Conservation (phyloP, 2,888 invertebrate genomes). For the Clitarchus hookeri region DNA sequence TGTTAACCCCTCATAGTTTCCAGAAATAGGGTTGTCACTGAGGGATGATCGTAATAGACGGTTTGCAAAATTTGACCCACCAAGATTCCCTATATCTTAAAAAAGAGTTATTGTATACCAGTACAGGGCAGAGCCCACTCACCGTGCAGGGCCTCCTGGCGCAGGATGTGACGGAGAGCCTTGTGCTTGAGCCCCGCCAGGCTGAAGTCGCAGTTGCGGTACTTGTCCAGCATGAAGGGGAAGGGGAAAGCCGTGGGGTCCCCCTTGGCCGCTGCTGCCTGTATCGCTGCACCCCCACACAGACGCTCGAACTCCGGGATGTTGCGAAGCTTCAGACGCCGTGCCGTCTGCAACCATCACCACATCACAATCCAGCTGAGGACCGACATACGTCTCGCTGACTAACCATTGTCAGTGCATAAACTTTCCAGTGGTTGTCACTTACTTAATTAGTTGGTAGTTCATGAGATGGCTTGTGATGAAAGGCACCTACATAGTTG, state of each 20-base stretch:
- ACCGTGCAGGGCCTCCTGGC: slow-evolving; percentile 64
- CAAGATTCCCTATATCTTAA: no score
- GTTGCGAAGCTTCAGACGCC: slow-evolving; percentile 81
- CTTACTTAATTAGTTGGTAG: no score
- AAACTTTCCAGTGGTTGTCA: no score
- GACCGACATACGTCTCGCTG: no score
- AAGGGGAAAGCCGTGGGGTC: slow-evolving; percentile 69
- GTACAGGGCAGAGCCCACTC: slow-evolving; percentile 38
- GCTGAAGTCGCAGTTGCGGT: slow-evolving; percentile 87
- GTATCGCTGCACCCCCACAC: slow-evolving; percentile 86
- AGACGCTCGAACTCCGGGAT: slow-evolving; percentile 72
- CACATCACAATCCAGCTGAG: neutral
- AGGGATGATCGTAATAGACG: no score
- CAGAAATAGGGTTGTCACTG: no score
- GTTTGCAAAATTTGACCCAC: no score
- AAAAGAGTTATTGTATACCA: neutral
- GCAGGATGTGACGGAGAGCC: slow-evolving; percentile 59
- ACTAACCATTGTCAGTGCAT: no score
- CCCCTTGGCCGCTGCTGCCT: slow-evolving; percentile 70
- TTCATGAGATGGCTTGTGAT: no score
- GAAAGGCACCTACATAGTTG: no score
- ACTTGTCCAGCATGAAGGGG: slow-evolving; percentile 64
- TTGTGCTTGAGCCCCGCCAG: slow-evolving; percentile 81
- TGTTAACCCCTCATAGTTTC: no score
- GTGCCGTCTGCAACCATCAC: slow-evolving; percentile 65